Evolutionary conservation across 2,797 vertebrate species (phyloP).

Genomic region (Microctenopoma stevenorrisi): DNA sequence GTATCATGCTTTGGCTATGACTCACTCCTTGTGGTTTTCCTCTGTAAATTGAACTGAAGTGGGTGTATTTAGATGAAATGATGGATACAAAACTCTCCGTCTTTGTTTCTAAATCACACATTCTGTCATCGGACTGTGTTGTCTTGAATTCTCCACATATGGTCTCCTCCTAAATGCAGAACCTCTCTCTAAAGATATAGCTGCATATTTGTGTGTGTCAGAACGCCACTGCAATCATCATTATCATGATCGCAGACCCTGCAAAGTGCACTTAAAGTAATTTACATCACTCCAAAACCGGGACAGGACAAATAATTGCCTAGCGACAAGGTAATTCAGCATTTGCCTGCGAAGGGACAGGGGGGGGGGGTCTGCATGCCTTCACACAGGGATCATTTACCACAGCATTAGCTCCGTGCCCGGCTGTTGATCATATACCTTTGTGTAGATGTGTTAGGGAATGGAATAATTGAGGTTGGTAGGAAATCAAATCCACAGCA

Average conservation of each 20-base stretch:
- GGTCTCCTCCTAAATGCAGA: slow-evolving; percentile 46
- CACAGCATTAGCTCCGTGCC: slow-evolving; percentile 61
- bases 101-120: slow-evolving; percentile 43
- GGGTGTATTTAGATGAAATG: slow-evolving; percentile 19
- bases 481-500: slow-evolving; percentile 14
- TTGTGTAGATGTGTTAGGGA: slow-evolving; percentile 55
- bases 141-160: slow-evolving; percentile 37
- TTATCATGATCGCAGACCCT: slow-evolving; percentile 79
- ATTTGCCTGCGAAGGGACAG: slow-evolving; percentile 48
- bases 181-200: slow-evolving; percentile 68
- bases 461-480: slow-evolving; percentile 31
- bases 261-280: slow-evolving; percentile 87
- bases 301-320: slow-evolving; percentile 85
- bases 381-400: slow-evolving; percentile 75
- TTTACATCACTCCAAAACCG: slow-evolving; percentile 83
- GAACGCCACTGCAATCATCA: slow-evolving; percentile 77
- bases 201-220: slow-evolving; percentile 76
- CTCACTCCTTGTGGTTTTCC: slow-evolving; percentile 11
- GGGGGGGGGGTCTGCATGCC: slow-evolving; percentile 59
- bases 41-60: slow-evolving; percentile 5
- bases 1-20: background rate
- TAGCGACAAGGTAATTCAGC: slow-evolving; percentile 79
- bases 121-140: slow-evolving; percentile 42
- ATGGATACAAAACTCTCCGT: slow-evolving; percentile 10
- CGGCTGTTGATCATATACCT: slow-evolving; percentile 64